These are phyloP conservation scores for Cygnus atratus DNA, from an alignment of 2,113 vertebrate species.

Conservation along the genomic window DNA sequence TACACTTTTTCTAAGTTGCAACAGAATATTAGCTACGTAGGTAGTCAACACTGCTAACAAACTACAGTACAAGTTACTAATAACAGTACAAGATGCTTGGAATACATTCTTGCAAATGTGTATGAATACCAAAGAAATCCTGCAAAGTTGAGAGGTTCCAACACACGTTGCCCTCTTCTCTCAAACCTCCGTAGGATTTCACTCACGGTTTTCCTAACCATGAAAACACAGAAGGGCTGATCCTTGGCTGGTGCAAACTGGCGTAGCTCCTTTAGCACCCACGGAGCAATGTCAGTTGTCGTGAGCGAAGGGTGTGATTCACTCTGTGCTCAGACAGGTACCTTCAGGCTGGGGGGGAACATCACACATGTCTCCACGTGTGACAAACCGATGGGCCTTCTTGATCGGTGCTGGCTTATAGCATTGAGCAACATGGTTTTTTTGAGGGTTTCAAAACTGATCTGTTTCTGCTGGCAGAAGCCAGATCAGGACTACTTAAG, in stretches of 20 bases:
- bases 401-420: not conserved
- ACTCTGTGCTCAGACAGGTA: slow-evolving; percentile 2
- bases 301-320: not conserved
- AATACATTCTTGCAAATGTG: slow-evolving; percentile 63
- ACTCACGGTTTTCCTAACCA: slow-evolving; percentile 10
- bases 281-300: not conserved
- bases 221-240: not conserved
- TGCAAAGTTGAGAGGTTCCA: slow-evolving; percentile 1
- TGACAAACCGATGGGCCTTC: not conserved
- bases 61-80: slow-evolving; percentile 77
- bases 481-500: not conserved
- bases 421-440: not conserved
- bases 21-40: slow-evolving; percentile 72
- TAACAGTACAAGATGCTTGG: slow-evolving; percentile 68
- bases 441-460: not conserved
- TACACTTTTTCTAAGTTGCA: slow-evolving; percentile 73
- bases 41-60: slow-evolving; percentile 76
- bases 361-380: not conserved
- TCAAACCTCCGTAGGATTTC: not conserved
- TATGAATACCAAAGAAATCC: slow-evolving; percentile 47
- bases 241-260: slow-evolving; percentile 3
- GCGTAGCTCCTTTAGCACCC: not conserved
- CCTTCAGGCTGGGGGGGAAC: not conserved
- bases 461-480: slow-evolving; percentile 33
- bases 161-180: not conserved